phyloP scores from a whole-genome alignment of 2,113 vertebrate genomes.

The Saccopteryx bilineata region DNA sequence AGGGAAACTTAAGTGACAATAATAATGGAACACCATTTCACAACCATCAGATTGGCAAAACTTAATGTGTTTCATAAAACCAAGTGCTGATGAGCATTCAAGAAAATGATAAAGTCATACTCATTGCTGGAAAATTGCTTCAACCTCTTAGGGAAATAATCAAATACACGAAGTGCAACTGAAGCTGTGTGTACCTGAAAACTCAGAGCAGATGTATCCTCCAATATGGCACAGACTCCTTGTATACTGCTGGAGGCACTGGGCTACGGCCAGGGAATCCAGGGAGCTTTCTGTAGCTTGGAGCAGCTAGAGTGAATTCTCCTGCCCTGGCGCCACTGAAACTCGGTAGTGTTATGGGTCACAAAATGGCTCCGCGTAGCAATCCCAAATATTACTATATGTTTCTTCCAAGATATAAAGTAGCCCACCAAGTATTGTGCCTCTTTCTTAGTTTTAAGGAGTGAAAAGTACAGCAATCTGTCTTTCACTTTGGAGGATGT shows the following conservation, averaged over 20 bases:
- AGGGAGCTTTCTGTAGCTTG: not conserved
- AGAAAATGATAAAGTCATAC: not conserved
- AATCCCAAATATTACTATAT: not conserved
- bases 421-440: not conserved
- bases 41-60: not conserved
- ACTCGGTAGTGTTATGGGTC: not conserved
- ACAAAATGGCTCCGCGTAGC: not conserved
- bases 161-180: not conserved
- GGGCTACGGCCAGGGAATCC: not conserved
- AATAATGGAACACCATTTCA: not conserved
- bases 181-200: not conserved
- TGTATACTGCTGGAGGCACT: not conserved
- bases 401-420: not conserved
- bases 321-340: not conserved
- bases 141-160: conserved; percentile 23
- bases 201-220: not conserved
- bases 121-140: conserved; percentile 14
- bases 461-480: not conserved
- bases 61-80: not conserved
- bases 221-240: not conserved
- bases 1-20: not conserved
- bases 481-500: not conserved
- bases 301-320: not conserved
- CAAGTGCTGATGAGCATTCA: not conserved
- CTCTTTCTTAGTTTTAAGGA: not conserved